These are phyloP conservation scores for Acholoe squamosa DNA, from an alignment of 2,888 invertebrate species.

Conservation along the genomic window DNA sequence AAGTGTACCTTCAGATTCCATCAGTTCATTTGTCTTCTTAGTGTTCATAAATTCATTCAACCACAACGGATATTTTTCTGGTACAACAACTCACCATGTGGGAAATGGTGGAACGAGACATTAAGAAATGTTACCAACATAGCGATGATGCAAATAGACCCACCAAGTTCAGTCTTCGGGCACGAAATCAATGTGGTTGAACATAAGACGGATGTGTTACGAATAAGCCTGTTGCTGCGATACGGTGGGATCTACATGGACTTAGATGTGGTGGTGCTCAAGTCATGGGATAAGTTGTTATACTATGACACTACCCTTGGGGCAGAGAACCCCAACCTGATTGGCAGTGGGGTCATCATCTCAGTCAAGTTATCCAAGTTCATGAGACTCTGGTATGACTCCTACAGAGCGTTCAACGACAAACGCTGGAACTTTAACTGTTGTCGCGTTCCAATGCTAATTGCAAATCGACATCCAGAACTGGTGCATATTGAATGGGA, in stretches of 20 bases:
- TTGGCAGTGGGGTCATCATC: conserved; percentile 77
- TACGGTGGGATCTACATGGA: conserved; percentile 81
- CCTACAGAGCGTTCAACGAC: conserved; percentile 70
- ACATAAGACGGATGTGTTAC: conserved; percentile 71
- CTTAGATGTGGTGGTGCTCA: conserved; percentile 77
- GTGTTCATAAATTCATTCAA: conserved; percentile 67
- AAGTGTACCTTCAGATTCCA: conserved; percentile 68
- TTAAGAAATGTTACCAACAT: conserved; percentile 63
- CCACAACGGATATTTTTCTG: conserved; percentile 69
- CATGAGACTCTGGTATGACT: conserved; percentile 74
- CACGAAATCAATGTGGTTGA: conserved; percentile 65
- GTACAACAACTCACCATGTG: conserved; percentile 67
- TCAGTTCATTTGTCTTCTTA: conserved; percentile 67
- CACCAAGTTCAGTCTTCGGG: conserved; percentile 66
- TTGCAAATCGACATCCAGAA: conserved; percentile 67
- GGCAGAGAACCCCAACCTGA: conserved; percentile 72
- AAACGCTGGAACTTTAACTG: conserved; percentile 69
- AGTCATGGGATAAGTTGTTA: conserved; percentile 73
- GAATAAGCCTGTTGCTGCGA: conserved; percentile 69
- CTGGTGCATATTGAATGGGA: conserved; percentile 70
- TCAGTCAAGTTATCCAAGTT: conserved; percentile 73
- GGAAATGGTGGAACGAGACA: conserved; percentile 70
- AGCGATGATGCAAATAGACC: conserved; percentile 60
- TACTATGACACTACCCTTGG: conserved; percentile 75
- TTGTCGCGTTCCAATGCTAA: conserved; percentile 67